Base-by-base conservation (phyloP, 1,140 invertebrate genomes). In the Zaprionus capensis region DNA sequence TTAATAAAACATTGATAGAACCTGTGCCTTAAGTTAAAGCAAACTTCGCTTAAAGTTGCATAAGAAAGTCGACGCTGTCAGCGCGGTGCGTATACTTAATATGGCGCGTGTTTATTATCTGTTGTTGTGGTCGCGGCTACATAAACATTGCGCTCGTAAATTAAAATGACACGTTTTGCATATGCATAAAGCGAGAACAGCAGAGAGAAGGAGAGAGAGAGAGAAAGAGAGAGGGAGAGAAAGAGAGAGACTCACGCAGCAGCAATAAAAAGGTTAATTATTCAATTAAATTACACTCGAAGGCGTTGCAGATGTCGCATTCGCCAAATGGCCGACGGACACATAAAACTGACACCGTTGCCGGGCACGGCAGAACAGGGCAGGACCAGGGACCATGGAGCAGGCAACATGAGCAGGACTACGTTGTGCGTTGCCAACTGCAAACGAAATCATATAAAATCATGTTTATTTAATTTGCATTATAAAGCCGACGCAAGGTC, bases 391-490 rank as follows among this genome's bases (percentile, higher is more conserved):
- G 17, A 24, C 15, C 41, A 11, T 34, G 55, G 58, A n/a, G 28
- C 22, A n/a, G 28, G 64, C 31, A 70, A 61, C 68, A 82, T 34
- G 44, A 58, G 49, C 20, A 38, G 49, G 56, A 53, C 9, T 34
- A 9, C 3, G 31, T 11, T 34, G 9, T 20, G 41, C 41, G 41
- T 46, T 46, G 15, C 38, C 38, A 41, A 65, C 14, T 44, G 55
- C 26, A 71, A 62, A 51, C 59, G 78, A 87, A 90, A 88, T 84
- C 81, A 77, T 77, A 88, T 88, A 83, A 86, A 88, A 88, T 88
- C 85, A 90, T 88, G 85, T 90, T 88, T 88, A 88, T 88, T 88
- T 88, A 81, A 88, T 90, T 88, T 88, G 81, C 81, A 88, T 88
- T 81, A 88, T 80, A 90, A 88, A 78, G 63, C 44, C 62, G 70